Evolutionary conservation across 2,888 invertebrate species (phyloP), one percentile per base, ranked within the genome.

Genomic region (Flabesymbios commensalis): DNA sequence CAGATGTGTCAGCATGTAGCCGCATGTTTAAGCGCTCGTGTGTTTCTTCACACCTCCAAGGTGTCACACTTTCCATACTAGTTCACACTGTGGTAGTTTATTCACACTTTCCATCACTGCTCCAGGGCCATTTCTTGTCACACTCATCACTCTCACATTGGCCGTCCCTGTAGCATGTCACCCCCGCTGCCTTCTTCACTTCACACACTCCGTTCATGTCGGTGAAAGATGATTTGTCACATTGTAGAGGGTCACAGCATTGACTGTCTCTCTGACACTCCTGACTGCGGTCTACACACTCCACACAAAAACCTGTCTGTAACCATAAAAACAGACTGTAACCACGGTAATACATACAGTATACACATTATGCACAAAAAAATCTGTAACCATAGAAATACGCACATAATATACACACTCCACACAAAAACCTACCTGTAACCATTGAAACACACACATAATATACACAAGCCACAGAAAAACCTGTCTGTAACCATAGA

Each of bases 251-350:
- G 1, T 19, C 24, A 33, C 66, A 66, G 52, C 66, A 66, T 48
- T 66, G 63, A 5, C 43, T 33, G 57, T 66, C 63, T 17, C 56
- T 47, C 56, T 66, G 66, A 41, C 66, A 66, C n/a, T 17, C n/a
- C 49, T 55, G 52, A 19, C 36, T 31, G 28, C 31, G 45, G 7
- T 36, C n/a, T 26, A 66, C 47, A 33, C 66, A 66, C 41, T 47
- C 24, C 41, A 66, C 64, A 51, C 66, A 66, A 10, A 42, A 29
- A 17, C 66, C 66, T 14, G 49, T 36, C 66, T 66, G 36, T n/a
- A 51, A 31, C 36, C 10, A 28, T 28, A 14, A 5, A 51, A 51
- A 28, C n/a, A n/a, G n/a, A n/a, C n/a, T n/a, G n/a, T n/a, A n/a
- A n/a, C n/a, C n/a, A n/a, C n/a, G n/a, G n/a, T n/a, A n/a, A n/a